Percentiles rank a stretch among this genome's conserved stretches.
phyloP scores from a whole-genome alignment of 2,888 invertebrate genomes.

The Cyclophora punctaria region DNA sequence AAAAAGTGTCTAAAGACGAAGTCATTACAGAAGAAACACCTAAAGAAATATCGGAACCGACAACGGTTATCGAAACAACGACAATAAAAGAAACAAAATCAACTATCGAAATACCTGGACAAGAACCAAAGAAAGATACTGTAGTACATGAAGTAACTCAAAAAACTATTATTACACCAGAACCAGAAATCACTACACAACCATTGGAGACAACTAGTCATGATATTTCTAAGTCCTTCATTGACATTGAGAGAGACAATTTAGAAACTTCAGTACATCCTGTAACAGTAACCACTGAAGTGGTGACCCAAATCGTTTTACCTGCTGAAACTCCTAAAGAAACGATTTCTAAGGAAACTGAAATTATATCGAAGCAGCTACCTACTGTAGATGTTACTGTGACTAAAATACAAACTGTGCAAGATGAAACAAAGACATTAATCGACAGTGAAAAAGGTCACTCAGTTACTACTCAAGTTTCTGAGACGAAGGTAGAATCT shows the following conservation, averaged over 20 bases:
- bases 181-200: background rate
- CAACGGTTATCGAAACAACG: too few species aligned
- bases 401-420: too few species aligned
- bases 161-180: background rate
- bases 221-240: too few species aligned
- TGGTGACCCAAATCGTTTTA: background rate
- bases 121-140: too few species aligned
- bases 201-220: conserved; percentile 11
- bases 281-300: too few species aligned
- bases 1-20: background rate
- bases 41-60: too few species aligned
- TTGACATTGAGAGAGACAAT: background rate
- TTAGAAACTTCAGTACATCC: background rate
- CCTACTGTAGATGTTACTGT: background rate
- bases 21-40: conserved; percentile 4
- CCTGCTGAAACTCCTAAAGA: conserved; percentile 8
- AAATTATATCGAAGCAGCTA: background rate
- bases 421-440: conserved; percentile 20
- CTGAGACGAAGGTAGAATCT: background rate
- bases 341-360: conserved; percentile 1
- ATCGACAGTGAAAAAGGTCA: conserved; percentile 15
- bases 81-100: too few species aligned
- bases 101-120: too few species aligned
- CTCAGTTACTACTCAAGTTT: background rate
- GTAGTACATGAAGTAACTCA: background rate